Conservation (phyloP, 2,888 invertebrate species). For the Gerris lacustris region DNA sequence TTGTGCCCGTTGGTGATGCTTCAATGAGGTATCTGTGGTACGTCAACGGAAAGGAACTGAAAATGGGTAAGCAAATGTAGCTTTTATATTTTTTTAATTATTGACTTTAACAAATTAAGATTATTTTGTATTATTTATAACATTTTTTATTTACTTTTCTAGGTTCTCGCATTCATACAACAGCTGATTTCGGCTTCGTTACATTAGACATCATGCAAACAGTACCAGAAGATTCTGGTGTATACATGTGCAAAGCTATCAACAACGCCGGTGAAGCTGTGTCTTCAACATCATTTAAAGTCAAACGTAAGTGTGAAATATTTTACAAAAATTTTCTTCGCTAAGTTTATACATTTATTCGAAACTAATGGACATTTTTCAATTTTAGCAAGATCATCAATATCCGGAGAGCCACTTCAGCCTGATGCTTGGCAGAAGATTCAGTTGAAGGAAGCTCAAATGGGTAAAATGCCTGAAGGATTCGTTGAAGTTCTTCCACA, state of each 20-base stretch:
- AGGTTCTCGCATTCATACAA: slow-evolving; percentile 79
- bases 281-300: slow-evolving; percentile 79
- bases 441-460: slow-evolving; percentile 78
- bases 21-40: slow-evolving; percentile 90
- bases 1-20: slow-evolving; percentile 87
- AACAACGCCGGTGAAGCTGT: slow-evolving; percentile 91
- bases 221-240: slow-evolving; percentile 77
- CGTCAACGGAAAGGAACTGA: slow-evolving; percentile 82
- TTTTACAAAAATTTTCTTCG: background rate
- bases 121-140: background rate
- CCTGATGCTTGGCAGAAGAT: slow-evolving; percentile 89
- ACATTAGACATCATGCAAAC: slow-evolving; percentile 82
- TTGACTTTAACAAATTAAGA: background rate
- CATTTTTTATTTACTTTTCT: slow-evolving; percentile 21
- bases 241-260: slow-evolving; percentile 86
- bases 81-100: background rate
- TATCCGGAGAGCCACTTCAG: slow-evolving; percentile 71
- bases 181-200: slow-evolving; percentile 87
- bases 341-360: too few relatives aligned
- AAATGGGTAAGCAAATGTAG: slow-evolving; percentile 54
- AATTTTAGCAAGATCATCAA: slow-evolving; percentile 50
- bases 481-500: slow-evolving; percentile 72
- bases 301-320: slow-evolving; percentile 46
- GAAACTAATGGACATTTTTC: too few relatives aligned
- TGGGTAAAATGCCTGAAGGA: slow-evolving; percentile 80